phyloP scores from a whole-genome alignment of 2,888 invertebrate species.

The Mythimna loreyi region DNA sequence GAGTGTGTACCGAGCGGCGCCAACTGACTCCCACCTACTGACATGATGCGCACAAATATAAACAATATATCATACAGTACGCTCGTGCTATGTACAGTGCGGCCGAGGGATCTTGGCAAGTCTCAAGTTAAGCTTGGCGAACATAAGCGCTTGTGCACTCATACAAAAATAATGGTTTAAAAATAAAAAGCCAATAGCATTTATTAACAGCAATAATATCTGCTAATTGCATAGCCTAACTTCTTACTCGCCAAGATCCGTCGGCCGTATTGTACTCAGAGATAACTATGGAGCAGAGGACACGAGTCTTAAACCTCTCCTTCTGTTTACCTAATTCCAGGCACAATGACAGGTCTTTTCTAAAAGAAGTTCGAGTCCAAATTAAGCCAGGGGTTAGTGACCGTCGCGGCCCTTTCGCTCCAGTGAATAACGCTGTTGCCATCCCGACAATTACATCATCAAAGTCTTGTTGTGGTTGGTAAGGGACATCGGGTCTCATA shows the following conservation, averaged over 20 bases:
- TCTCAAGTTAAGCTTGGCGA: too few species aligned
- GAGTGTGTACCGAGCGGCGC: slow-evolving; percentile 67
- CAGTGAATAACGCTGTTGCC: slow-evolving; percentile 50
- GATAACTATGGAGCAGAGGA: neutral
- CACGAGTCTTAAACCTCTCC: neutral
- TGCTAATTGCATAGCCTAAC: too few species aligned
- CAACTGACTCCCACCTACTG: slow-evolving; percentile 64
- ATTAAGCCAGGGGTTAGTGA: slow-evolving; percentile 42
- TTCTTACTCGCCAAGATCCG: too few species aligned
- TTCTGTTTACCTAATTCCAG: slow-evolving; percentile 1
- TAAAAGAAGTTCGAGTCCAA: slow-evolving; percentile 26
- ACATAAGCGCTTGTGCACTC: too few species aligned
- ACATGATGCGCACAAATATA: slow-evolving; percentile 53
- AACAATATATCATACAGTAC: slow-evolving; percentile 48
- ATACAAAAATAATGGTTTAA: too few species aligned
- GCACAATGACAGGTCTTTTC: slow-evolving; percentile 2
- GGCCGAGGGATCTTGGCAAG: too few species aligned
- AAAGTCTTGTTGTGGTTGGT: slow-evolving; percentile 29
- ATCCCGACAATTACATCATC: slow-evolving; percentile 39
- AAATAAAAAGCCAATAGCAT: too few species aligned
- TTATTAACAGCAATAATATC: too few species aligned
- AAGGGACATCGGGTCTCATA: neutral
- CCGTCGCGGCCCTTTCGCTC: slow-evolving; percentile 41
- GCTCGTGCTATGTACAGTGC: slow-evolving; percentile 15
- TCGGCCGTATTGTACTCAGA: too few species aligned